Percentiles rank a stretch among this genome's conserved stretches.
These are phyloP conservation scores for Xiphorhynchus erythropygius DNA, from an alignment of 2,797 vertebrate genomes.

Conservation along the genomic window DNA sequence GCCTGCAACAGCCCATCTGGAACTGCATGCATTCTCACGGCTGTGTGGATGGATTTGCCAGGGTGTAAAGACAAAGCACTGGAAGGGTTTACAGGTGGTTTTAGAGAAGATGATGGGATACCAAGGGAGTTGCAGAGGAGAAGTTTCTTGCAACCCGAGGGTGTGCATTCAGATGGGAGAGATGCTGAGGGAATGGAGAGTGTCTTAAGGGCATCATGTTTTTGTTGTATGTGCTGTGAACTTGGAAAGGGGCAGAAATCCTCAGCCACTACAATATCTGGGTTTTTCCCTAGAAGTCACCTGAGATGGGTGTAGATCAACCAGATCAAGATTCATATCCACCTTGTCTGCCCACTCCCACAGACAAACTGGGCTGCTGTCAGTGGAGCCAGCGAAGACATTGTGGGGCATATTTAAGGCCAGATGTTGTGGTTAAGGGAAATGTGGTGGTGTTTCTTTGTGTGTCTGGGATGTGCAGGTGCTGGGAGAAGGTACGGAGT, in stretches of 20 bases:
- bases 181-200: background rate
- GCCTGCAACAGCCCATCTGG: accelerated
- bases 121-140: background rate
- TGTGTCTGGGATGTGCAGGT: background rate
- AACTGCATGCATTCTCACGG: accelerated
- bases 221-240: background rate
- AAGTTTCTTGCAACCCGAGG: background rate
- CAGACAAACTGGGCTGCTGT: background rate
- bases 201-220: background rate
- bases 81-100: background rate
- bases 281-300: background rate
- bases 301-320: background rate
- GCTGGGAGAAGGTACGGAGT: background rate
- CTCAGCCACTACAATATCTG: accelerated
- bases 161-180: background rate
- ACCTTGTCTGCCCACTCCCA: background rate
- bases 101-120: background rate
- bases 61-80: background rate
- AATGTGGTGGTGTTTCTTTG: background rate
- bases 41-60: accelerated
- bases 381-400: background rate
- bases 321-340: accelerated
- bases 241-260: background rate
- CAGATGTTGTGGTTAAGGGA: background rate
- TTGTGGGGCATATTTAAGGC: background rate